A percentile compares a stretch with the other conserved stretches of the same genome.
These are phyloP conservation scores for Parasteatoda tepidariorum DNA, from an alignment of 1,140 invertebrate genomes.

Conservation along the genomic window DNA sequence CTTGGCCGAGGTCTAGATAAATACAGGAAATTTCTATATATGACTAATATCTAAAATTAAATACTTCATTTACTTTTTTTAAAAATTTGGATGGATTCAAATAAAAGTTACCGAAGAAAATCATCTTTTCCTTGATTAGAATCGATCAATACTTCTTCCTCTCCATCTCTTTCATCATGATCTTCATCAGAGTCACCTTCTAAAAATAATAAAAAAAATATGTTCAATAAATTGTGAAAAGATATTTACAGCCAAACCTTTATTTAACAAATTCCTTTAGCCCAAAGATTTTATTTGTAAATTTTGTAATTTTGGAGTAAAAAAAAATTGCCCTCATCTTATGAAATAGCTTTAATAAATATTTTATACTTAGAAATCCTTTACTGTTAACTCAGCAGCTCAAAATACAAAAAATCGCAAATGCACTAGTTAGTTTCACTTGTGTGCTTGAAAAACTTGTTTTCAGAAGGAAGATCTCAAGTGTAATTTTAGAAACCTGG, in stretches of 20 bases:
- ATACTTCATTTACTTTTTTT: neutral
- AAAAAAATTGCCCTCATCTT: too few relatives aligned
- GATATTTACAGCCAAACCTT: neutral
- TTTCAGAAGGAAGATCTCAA: too few relatives aligned
- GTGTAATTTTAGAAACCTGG: too few relatives aligned
- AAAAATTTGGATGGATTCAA: neutral
- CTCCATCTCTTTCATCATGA: constrained; percentile 59
- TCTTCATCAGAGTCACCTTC: constrained; percentile 60
- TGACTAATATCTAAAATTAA: neutral
- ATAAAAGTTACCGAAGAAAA: neutral
- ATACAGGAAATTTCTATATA: too few relatives aligned
- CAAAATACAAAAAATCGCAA: too few relatives aligned
- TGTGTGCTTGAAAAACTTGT: too few relatives aligned
- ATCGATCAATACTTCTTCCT: constrained; percentile 46
- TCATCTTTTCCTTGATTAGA: constrained; percentile 21
- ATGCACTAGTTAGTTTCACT: too few relatives aligned
- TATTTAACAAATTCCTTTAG: neutral
- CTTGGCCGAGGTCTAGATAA: constrained; percentile 30
- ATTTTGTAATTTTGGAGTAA: too few relatives aligned
- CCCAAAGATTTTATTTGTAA: too few relatives aligned
- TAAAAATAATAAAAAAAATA: neutral
- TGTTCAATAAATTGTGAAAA: neutral
- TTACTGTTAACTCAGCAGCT: too few relatives aligned
- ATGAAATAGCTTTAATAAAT: too few relatives aligned
- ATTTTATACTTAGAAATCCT: too few relatives aligned